Evolutionary conservation across 23 tunicate species (phyloP).

Genomic region (Botrylloides violaceus): DNA sequence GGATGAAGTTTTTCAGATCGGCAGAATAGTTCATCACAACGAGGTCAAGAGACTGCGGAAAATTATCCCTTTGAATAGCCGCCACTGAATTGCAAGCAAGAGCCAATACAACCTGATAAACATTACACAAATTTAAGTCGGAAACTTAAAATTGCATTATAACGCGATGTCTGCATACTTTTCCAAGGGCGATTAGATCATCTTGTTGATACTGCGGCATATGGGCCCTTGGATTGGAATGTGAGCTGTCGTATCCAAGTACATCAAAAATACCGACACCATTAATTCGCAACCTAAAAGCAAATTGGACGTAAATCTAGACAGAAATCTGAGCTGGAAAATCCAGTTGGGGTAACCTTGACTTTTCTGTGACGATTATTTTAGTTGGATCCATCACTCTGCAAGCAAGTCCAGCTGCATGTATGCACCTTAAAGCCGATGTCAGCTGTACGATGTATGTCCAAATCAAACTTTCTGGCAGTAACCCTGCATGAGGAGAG

Average conservation of each 20-base stretch:
- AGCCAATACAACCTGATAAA: slow-evolving; percentile 78
- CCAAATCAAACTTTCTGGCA: slow-evolving; percentile 91
- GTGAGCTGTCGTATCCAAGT: slow-evolving; percentile 60
- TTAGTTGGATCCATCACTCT: slow-evolving; percentile 84
- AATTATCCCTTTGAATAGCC: slow-evolving; percentile 79
- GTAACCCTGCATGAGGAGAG: slow-evolving; percentile 60
- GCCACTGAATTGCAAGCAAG: slow-evolving; percentile 85
- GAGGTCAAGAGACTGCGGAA: slow-evolving; percentile 65
- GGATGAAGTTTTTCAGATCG: slow-evolving; percentile 71
- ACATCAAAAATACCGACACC: slow-evolving; percentile 79
- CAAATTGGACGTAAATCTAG: not conserved
- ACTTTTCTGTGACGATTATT: slow-evolving; percentile 75
- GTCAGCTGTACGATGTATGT: slow-evolving; percentile 91
- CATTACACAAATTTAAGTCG: not conserved
- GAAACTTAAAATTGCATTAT: not conserved
- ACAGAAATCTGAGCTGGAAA: not conserved
- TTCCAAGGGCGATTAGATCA: slow-evolving; percentile 82
- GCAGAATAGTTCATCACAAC: slow-evolving; percentile 80
- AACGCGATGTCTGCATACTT: slow-evolving; percentile 24
- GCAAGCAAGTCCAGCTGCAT: slow-evolving; percentile 77
- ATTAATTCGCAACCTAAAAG: slow-evolving; percentile 69
- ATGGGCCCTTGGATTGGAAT: slow-evolving; percentile 77
- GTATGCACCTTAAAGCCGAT: slow-evolving; percentile 81
- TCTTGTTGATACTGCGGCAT: slow-evolving; percentile 93
- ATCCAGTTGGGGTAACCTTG: slow-evolving; percentile 43